Conservation (phyloP, 2,797 vertebrate species). For the Esox lucius region DNA sequence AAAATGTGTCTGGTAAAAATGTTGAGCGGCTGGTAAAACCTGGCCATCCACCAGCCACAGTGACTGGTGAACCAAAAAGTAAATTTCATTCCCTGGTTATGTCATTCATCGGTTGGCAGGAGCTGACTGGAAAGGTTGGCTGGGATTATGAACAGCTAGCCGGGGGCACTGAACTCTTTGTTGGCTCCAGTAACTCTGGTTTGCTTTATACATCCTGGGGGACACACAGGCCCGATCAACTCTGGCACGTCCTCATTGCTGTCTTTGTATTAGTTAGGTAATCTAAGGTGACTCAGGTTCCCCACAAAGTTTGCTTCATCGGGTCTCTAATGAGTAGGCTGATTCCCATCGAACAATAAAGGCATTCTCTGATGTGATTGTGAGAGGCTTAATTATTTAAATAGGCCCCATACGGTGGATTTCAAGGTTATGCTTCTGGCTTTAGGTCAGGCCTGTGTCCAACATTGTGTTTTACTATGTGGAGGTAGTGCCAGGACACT, state of each 20-base stretch:
- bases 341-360: neutral
- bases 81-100: too few species aligned
- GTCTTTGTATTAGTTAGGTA: conserved; percentile 8
- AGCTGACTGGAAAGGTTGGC: neutral
- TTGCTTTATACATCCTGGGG: conserved; percentile 23
- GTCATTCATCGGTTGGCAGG: neutral
- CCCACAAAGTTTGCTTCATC: neutral
- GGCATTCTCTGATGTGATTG: neutral
- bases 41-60: neutral
- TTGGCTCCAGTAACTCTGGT: neutral
- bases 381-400: neutral
- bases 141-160: neutral
- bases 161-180: conserved; percentile 6
- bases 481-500: neutral
- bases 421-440: neutral
- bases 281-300: neutral
- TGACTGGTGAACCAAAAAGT: too few species aligned
- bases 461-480: neutral
- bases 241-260: neutral
- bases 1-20: too few species aligned
- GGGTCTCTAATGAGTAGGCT: neutral
- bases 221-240: neutral
- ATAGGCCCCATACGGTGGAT: neutral
- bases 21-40: neutral
- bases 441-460: neutral